These are phyloP conservation scores for Chloebia gouldiae DNA, from an alignment of 2,113 vertebrate genomes.

Conservation along the genomic window DNA sequence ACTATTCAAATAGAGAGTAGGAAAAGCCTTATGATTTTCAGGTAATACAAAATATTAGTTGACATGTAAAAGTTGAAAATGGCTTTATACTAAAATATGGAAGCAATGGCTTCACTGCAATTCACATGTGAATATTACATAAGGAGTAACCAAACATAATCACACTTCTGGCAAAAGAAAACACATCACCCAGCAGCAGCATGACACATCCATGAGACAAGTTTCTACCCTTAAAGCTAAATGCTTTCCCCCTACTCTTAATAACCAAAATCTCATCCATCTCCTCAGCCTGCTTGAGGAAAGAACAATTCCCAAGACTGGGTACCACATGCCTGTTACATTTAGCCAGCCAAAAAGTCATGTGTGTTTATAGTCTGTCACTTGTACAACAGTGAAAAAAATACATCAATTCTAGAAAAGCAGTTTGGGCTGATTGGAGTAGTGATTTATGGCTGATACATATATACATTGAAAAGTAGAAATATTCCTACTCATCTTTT, in stretches of 20 bases:
- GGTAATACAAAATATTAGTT: neutral
- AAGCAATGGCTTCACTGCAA: neutral
- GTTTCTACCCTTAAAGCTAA: neutral
- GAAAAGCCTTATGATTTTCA: neutral
- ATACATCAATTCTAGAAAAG: neutral
- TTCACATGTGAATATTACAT: neutral
- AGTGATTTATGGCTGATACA: neutral
- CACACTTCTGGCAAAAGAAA: neutral
- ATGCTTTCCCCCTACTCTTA: neutral
- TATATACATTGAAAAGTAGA: neutral
- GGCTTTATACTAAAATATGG: neutral
- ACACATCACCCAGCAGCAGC: slow-evolving; percentile 8
- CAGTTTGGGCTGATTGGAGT: neutral
- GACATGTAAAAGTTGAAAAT: neutral
- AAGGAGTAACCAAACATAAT: neutral
- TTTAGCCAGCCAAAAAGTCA: neutral
- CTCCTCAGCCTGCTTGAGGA: neutral
- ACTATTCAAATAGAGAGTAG: neutral
- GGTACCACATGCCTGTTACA: neutral
- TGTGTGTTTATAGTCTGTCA: neutral
- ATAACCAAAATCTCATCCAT: neutral
- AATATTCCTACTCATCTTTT: neutral
- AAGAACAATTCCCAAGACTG: neutral
- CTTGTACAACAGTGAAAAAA: neutral
- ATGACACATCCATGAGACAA: neutral